Conservation (phyloP, 1,140 invertebrate genomes). For the Oryctes rhinoceros region DNA sequence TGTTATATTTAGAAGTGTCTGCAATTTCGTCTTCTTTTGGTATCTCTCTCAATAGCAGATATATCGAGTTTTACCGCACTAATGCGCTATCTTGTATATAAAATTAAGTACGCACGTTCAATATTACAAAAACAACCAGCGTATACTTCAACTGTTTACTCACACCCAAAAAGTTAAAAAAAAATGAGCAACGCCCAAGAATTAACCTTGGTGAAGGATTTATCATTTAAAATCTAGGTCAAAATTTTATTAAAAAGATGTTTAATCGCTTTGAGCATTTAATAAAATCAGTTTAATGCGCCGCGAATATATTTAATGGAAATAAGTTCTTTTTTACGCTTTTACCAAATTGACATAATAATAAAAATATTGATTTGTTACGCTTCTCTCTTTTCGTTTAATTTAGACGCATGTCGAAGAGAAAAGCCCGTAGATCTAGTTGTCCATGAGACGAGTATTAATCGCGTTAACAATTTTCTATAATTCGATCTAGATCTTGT, state of each 20-base stretch:
- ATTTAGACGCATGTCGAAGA: not conserved
- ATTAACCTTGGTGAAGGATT: not conserved
- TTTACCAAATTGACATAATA: not conserved
- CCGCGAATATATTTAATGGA: not conserved
- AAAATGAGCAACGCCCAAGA: not conserved
- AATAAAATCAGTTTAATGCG: not conserved
- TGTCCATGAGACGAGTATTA: not conserved
- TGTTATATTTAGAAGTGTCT: no score
- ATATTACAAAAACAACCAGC: not conserved
- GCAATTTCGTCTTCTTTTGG: no score
- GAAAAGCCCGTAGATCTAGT: not conserved
- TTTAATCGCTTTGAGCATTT: not conserved
- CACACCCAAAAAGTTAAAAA: not conserved
- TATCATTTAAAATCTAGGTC: constrained; percentile 1
- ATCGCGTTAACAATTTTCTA: constrained; percentile 1
- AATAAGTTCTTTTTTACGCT: not conserved
- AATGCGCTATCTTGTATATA: no score
- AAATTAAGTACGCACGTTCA: not conserved
- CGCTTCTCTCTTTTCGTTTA: not conserved
- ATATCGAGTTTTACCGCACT: no score
- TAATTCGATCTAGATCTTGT: constrained; percentile 10
- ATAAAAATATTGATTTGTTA: constrained; percentile 6
- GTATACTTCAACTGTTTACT: not conserved
- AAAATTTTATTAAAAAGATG: not conserved
- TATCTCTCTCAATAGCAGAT: no score